Evolutionary conservation across 2,888 invertebrate species (phyloP).

Genomic region (Metallyticus violacea): DNA sequence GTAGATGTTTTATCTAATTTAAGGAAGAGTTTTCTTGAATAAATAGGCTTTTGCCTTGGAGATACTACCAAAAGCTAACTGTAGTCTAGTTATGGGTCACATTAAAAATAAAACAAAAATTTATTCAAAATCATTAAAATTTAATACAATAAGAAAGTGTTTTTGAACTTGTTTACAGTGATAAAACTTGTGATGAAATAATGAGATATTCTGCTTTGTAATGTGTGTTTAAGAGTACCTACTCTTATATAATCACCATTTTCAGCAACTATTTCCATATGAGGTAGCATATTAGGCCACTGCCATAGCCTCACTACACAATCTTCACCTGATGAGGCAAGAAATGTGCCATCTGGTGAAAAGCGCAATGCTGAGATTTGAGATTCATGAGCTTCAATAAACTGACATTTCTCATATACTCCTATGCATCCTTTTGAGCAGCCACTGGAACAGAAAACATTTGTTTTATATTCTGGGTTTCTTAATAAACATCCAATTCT

Average conservation of each 20-base stretch:
- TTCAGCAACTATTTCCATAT: constrained; percentile 4
- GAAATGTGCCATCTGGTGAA: constrained; percentile 15
- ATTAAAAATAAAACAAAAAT: too few species aligned
- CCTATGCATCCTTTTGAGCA: neutral
- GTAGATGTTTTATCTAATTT: too few species aligned
- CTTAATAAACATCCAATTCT: too few species aligned
- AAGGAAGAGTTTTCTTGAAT: too few species aligned
- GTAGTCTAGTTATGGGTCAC: too few species aligned
- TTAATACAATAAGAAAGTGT: too few species aligned
- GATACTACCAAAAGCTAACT: too few species aligned
- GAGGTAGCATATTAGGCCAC: neutral
- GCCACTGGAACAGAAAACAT: neutral
- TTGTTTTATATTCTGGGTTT: too few species aligned
- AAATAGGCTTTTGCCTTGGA: too few species aligned
- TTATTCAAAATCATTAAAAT: too few species aligned
- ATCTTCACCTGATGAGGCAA: constrained; percentile 22
- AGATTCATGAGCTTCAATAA: constrained; percentile 13
- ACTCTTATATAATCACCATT: neutral
- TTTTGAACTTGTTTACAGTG: neutral
- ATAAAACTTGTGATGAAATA: neutral
- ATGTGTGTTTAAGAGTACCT: neutral
- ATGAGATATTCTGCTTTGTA: neutral
- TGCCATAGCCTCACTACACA: constrained; percentile 1
- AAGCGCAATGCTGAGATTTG: neutral
- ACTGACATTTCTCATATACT: neutral